phyloP scores from a whole-genome alignment of 1,140 invertebrate species.

The Globodera ellingtonae region DNA sequence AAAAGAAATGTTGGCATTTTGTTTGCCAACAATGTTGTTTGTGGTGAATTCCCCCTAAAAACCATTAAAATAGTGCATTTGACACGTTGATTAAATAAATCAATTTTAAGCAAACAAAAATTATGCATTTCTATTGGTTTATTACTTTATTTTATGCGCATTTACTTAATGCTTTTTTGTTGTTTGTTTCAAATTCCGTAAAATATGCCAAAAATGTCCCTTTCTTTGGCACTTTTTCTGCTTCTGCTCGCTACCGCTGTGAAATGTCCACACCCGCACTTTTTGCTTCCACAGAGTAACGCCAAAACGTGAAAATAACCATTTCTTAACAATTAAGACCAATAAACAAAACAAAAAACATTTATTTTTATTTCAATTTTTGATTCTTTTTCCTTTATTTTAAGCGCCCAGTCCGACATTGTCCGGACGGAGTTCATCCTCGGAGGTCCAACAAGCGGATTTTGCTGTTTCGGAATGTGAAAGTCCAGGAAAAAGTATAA shows the following conservation, averaged over 20 bases:
- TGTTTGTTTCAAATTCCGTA: background rate
- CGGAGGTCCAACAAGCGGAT: background rate
- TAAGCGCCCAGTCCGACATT: background rate
- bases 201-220: background rate
- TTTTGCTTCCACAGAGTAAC: too few species aligned
- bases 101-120: too few species aligned
- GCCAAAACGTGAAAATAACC: background rate
- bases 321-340: background rate
- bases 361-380: background rate
- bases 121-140: too few species aligned
- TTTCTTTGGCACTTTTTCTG: background rate
- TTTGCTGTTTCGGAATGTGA: background rate
- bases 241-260: background rate
- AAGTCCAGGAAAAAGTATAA: background rate
- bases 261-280: background rate
- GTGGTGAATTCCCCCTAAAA: too few species aligned
- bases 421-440: background rate
- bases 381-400: background rate
- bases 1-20: too few species aligned
- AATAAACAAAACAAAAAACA: too few species aligned
- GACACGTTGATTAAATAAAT: too few species aligned
- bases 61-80: too few species aligned
- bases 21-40: too few species aligned
- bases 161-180: too few species aligned
- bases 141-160: too few species aligned